Base-by-base conservation (phyloP, 2,888 invertebrate species). In the Protophormia terraenovae region DNA sequence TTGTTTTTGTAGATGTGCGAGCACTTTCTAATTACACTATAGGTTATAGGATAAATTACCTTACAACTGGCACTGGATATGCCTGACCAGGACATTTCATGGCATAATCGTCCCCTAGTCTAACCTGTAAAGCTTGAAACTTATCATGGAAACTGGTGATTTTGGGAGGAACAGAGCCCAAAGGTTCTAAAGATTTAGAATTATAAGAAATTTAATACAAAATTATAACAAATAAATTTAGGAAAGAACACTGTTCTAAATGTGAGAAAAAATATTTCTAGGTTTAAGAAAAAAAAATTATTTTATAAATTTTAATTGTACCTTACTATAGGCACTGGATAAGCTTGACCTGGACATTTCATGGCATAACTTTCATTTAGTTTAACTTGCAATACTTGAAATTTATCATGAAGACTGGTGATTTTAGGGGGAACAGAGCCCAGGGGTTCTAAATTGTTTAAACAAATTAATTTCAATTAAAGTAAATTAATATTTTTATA, bases 261-360 rank as follows among this genome's bases (percentile, higher is more conserved):
- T 55, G 53, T 77, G 67, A 60, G 53, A 32, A 32, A 8, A 32
- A 10, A 10, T 32, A 8, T 41, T 38, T n/a, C n/a, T n/a, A n/a
- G n/a, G 10, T 3, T 38, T 38, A 0, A 1, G 3, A 38, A 7
- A 38, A 38, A 3, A 7, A 12, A 38, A 38, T 14, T 38, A 14
- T 27, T 32, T 53, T 79, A 45, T 7, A 16, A 16, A 7, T 16
- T 16, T n/a, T 32, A 35, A 0, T 8, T 87, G 81, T 86, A 91
- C 96, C 95, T 95, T 94, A 95, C 95, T 87, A 94, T 92, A 89
- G 96, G 96, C 88, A 96, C 95, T 72, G 96, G 96, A 93, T 94
- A 96, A 45, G 95, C 95, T 92, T 96, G 96, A n/a, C 96, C 96
- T 82, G 96, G 96, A 92, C 96, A 96, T 89, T 95, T 93, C 89